These are phyloP conservation scores for Siniperca undulata DNA, from an alignment of 2,797 vertebrate species.

Conservation along the genomic window DNA sequence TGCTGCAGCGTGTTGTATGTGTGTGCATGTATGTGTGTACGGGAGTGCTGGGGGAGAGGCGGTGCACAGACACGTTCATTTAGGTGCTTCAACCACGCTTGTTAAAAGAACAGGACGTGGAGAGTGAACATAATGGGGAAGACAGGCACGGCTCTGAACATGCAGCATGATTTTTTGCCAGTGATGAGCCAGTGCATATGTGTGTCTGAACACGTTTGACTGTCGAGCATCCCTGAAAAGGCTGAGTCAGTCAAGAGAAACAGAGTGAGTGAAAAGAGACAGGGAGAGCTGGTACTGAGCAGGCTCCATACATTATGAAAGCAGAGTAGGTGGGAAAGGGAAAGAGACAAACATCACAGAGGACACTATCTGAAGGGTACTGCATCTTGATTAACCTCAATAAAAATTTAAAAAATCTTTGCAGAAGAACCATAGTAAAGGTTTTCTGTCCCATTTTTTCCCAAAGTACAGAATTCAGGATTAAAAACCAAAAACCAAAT, in stretches of 20 bases:
- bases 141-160: constrained; percentile 15
- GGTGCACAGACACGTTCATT: constrained; percentile 1
- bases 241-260: constrained; percentile 61
- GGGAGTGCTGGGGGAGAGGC: neutral
- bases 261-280: constrained; percentile 23
- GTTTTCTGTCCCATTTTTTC: neutral
- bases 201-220: constrained; percentile 60
- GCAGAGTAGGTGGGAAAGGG: constrained; percentile 27
- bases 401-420: neutral
- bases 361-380: constrained; percentile 13
- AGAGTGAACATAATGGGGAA: constrained; percentile 4
- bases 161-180: constrained; percentile 25
- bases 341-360: neutral
- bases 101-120: constrained; percentile 27
- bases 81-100: constrained; percentile 3
- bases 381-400: constrained; percentile 21
- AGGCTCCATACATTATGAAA: constrained; percentile 28
- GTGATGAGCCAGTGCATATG: constrained; percentile 32
- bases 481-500: neutral
- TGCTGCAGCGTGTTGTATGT: constrained; percentile 29
- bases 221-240: constrained; percentile 42
- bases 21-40: neutral
- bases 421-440: neutral
- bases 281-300: neutral
- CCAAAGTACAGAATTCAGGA: neutral